phyloP scores from a whole-genome alignment of 2,797 vertebrate species.

The Falco cherrug region DNA sequence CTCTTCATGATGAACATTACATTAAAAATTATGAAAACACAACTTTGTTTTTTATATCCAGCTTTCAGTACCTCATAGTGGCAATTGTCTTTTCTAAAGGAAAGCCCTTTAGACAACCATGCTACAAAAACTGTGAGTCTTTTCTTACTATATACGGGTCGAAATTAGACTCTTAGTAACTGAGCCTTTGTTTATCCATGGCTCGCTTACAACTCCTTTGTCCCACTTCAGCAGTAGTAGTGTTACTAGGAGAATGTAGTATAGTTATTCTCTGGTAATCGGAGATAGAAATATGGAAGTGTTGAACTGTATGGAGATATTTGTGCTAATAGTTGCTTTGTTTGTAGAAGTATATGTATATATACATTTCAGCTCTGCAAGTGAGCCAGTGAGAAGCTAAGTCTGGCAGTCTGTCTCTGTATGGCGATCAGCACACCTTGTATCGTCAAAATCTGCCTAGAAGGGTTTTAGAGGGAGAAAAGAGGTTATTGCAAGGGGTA shows the following conservation, averaged over 20 bases:
- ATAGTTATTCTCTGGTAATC: not conserved
- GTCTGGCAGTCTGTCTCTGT: not conserved
- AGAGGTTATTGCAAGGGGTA: not conserved
- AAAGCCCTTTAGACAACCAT: conserved; percentile 96
- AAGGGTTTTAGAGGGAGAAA: not conserved
- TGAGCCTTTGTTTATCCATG: not conserved
- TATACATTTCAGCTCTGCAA: not conserved
- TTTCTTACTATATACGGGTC: not conserved
- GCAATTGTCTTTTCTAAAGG: conserved; percentile 97
- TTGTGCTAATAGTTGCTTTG: not conserved
- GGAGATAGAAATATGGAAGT: not conserved
- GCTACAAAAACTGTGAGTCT: conserved; percentile 94
- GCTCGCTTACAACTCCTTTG: not conserved
- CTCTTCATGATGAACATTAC: conserved; percentile 83
- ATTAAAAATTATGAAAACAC: conserved; percentile 96
- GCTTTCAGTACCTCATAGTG: conserved; percentile 97
- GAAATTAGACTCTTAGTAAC: not conserved
- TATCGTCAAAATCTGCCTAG: not conserved
- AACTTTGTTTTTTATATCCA: conserved; percentile 95
- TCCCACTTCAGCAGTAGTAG: not conserved
- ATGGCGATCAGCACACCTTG: not conserved
- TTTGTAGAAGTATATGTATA: not conserved
- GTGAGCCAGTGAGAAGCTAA: not conserved
- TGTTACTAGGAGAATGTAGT: not conserved
- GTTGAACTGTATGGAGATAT: not conserved